Evolutionary conservation across 30 jellyfish, hydroid and myxozoan species (phyloP), one percentile per base, ranked within the genome.

Genomic region (Clytia hemisphaerica): DNA sequence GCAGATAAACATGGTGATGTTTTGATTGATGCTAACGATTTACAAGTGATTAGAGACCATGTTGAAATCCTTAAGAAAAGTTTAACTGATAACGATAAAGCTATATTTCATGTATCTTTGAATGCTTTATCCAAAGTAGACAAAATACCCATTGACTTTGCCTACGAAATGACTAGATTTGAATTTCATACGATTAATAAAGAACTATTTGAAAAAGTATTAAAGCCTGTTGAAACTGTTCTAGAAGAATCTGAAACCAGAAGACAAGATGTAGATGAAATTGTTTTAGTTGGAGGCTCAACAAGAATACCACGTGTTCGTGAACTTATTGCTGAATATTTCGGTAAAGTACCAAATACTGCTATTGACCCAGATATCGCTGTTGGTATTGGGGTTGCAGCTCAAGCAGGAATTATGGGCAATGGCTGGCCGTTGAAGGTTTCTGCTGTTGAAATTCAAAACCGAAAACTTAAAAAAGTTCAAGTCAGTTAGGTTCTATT

Each of bases 211-310:
- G 25, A 40, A 42, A 88, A 69, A 60, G 69, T 75, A 1, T 35
- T 88, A n/a, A 30, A 46, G 32, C 97, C 94, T n/a, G 60, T 88
- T 12, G 73, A 75, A 61, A 72, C 79, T 37, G 97, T 76, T 28
- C 71, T 88, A 45, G 42, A 73, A 27, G 97, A 88, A 45, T 92
- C 84, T 3, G 89, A 80, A 46, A 37, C 77, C 51, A 42, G 33
- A 9, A 58, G 22, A 32, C 75, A 74, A 25, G 94, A 78, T 32
- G 74, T 88, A 0, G 94, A 88, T 58, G 97, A 88, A 35, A 70
- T 88, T 49, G 97, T 88, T 26, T 62, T 88, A 1, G 97, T 88
- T 49, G 97, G 97, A 2, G 97, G 97, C 48, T 74, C 94, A 46
- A 88, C 97, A 4, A 75, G 94, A 40, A 81, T 88, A 22, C 94